Evolutionary conservation across 2,797 vertebrate species (phyloP), one percentile per base, ranked within the genome.

Genomic region (Pyrocephalus nanus): DNA sequence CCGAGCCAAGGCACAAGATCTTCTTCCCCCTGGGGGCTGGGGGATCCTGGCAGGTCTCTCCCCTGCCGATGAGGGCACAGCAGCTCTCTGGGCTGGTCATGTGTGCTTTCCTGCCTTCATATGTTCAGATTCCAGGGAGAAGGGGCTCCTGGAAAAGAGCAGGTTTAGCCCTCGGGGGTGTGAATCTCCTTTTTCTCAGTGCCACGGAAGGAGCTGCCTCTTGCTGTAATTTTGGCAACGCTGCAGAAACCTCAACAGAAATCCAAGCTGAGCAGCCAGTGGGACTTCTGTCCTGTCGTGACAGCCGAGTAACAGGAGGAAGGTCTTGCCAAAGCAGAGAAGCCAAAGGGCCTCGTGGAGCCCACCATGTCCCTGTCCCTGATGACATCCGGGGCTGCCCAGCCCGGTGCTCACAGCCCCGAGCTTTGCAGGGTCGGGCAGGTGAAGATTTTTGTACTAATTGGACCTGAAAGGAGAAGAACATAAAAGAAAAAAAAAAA

Each of bases 31-130:
- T 32, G 57, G 22, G 12, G 34, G 27, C 1, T 26, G 45, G 29
- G 12, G 43, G n/a, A 17, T 75, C 69, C 70, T 32, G 9, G 66
- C 53, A 50, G 64, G 3, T 83, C 20, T 47, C 20, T 70, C 47
- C 29, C 29, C 18, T 7, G 0, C 6, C 0, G 8, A 12, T 0
- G 65, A 67, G 64, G 87, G 70, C 69, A 87, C 8, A 34, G 72
- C 72, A 71, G 72, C 51, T 71, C 67, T 4, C 58, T 47, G 72
- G 58, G 27, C 47, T 22, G 8, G 15, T 25, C 1, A 0, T 2
- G 22, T 0, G 2, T 7, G n/a, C 78, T 50, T 19, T 32, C n/a
- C 70, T 36, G 7, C 1, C 53, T 22, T 14, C 7, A 0, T 4
- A 0, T 0, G 1, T 6, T 8, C 1, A 3, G 21, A 20, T 27